These are phyloP conservation scores for Poecilia velifera DNA, from an alignment of 2,797 vertebrate species.

Conservation along the genomic window DNA sequence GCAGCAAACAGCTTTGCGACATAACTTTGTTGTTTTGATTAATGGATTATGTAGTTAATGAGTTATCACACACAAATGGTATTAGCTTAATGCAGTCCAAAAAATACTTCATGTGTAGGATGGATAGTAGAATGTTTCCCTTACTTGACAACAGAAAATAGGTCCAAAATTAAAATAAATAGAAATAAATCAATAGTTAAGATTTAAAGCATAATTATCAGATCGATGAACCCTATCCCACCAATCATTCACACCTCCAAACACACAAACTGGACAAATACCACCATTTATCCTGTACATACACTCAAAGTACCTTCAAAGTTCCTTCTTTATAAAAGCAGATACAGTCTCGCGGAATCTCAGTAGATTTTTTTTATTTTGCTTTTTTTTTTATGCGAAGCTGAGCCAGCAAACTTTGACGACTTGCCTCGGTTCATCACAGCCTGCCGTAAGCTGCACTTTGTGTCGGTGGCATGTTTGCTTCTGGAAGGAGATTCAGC, in stretches of 20 bases:
- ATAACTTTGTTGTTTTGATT: constrained; percentile 42
- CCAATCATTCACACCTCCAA: constrained; percentile 43
- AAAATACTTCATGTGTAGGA: constrained; percentile 41
- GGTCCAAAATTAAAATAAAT: constrained; percentile 15
- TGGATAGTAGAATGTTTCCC: constrained; percentile 38
- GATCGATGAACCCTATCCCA: constrained; percentile 44
- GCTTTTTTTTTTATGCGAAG: constrained; percentile 42
- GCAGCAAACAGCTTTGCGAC: constrained; percentile 45
- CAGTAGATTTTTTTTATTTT: constrained; percentile 26
- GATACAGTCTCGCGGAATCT: constrained; percentile 13
- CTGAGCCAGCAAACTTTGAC: constrained; percentile 44
- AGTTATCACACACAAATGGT: constrained; percentile 39
- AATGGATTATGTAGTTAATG: constrained; percentile 21
- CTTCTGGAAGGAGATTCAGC: constrained; percentile 26
- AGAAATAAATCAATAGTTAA: constrained; percentile 31
- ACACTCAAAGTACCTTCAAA: constrained; percentile 40
- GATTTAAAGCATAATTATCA: constrained; percentile 64
- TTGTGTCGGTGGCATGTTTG: constrained; percentile 30
- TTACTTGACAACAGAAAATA: constrained; percentile 42
- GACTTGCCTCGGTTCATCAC: constrained; percentile 13
- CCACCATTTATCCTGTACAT: constrained; percentile 41
- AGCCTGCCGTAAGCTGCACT: constrained; percentile 38
- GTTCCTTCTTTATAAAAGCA: constrained; percentile 37
- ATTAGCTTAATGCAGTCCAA: constrained; percentile 40
- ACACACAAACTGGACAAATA: constrained; percentile 56